A percentile compares a stretch with the other conserved stretches of the same genome.
phyloP scores from a whole-genome alignment of 2,797 vertebrate genomes.

The Spea hammondii region DNA sequence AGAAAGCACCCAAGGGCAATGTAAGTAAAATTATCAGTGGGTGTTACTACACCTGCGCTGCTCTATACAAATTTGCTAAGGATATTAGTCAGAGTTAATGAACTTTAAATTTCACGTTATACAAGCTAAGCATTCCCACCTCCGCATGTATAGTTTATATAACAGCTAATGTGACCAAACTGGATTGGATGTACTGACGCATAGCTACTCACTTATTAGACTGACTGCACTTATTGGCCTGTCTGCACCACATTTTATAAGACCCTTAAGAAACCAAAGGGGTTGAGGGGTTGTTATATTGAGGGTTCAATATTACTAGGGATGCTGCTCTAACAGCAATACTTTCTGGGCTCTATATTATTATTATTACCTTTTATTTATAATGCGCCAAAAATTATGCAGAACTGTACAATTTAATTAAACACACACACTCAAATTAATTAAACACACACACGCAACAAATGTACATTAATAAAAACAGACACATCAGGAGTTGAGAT shows the following conservation, averaged over 20 bases:
- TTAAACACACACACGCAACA: too few relatives aligned
- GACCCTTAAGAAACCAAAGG: too few relatives aligned
- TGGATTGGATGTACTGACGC: slow-evolving; percentile 4
- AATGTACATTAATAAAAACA: too few relatives aligned
- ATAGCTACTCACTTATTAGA: background rate
- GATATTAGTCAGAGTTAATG: slow-evolving; percentile 42
- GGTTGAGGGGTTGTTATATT: too few relatives aligned
- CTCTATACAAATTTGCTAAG: slow-evolving; percentile 30
- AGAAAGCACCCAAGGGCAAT: slow-evolving; percentile 50
- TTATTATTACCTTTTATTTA: too few relatives aligned
- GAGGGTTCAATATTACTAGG: too few relatives aligned
- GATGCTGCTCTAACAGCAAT: too few relatives aligned
- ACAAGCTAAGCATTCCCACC: slow-evolving; percentile 25
- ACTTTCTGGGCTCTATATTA: too few relatives aligned
- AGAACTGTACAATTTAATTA: too few relatives aligned
- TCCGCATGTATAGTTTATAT: slow-evolving; percentile 39
- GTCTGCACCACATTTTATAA: background rate
- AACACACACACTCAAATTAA: too few relatives aligned
- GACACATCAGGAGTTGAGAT: too few relatives aligned
- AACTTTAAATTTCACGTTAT: slow-evolving; percentile 41
- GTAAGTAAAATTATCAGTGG: slow-evolving; percentile 47
- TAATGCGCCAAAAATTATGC: too few relatives aligned
- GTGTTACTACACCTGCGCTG: slow-evolving; percentile 34
- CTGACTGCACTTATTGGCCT: background rate
- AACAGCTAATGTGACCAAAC: slow-evolving; percentile 25